Evolutionary conservation across 1,140 invertebrate species (phyloP).

Genomic region (Uloborus diversus): DNA sequence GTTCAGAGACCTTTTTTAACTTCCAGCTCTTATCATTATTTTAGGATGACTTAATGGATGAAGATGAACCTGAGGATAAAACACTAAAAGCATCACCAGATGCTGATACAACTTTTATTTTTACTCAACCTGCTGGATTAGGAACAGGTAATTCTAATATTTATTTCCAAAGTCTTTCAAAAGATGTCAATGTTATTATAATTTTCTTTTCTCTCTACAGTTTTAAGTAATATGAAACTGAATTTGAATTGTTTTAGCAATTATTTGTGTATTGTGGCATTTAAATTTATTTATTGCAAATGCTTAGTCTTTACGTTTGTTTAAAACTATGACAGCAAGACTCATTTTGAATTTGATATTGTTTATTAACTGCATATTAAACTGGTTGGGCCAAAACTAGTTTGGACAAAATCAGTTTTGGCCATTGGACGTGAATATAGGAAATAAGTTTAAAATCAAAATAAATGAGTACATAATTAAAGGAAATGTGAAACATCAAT

Average conservation of each 20-base stretch:
- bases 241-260: slow-evolving; percentile 57
- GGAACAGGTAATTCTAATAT: slow-evolving; percentile 66
- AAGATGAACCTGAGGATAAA: slow-evolving; percentile 73
- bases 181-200: slow-evolving; percentile 21
- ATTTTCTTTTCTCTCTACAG: slow-evolving; percentile 12
- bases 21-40: background rate
- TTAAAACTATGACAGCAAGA: too few species aligned
- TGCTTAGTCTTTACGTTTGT: too few species aligned
- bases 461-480: too few species aligned
- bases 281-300: background rate
- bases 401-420: too few species aligned
- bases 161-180: slow-evolving; percentile 13
- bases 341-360: too few species aligned
- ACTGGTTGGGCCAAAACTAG: too few species aligned
- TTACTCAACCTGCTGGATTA: slow-evolving; percentile 81
- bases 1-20: background rate
- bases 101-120: slow-evolving; percentile 90
- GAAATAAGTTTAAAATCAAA: too few species aligned
- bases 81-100: slow-evolving; percentile 81
- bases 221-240: slow-evolving; percentile 31
- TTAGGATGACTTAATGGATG: slow-evolving; percentile 62
- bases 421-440: too few species aligned
- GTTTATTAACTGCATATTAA: too few species aligned
- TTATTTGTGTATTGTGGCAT: background rate
- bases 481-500: too few species aligned